Evolutionary conservation across 1,140 invertebrate genomes (phyloP).

Genomic region (Drosophila suzukii): DNA sequence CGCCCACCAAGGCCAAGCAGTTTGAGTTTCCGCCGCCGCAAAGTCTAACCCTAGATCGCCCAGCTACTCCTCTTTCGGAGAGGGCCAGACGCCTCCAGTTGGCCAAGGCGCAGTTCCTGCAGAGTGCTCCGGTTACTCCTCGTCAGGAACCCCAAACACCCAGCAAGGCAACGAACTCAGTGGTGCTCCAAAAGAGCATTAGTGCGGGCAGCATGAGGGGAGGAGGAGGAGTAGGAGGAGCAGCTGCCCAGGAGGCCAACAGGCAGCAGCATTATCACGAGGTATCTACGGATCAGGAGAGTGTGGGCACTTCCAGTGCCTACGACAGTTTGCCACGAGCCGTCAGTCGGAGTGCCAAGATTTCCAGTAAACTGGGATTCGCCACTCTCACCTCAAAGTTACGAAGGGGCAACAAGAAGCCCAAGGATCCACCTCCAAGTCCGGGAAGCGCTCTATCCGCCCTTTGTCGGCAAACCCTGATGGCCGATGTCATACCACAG

Average conservation of each 20-base stretch:
- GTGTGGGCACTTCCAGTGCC: constrained; percentile 59
- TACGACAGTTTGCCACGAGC: constrained; percentile 72
- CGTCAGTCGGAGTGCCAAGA: constrained; percentile 68
- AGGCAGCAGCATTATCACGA: constrained; percentile 21
- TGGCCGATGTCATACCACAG: constrained; percentile 69
- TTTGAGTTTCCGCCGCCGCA: constrained; percentile 70
- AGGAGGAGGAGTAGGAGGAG: constrained; percentile 26
- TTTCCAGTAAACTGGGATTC: constrained; percentile 86
- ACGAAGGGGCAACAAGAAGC: constrained; percentile 75
- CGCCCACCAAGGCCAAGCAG: constrained; percentile 72
- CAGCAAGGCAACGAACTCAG: neutral
- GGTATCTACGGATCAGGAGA: constrained; percentile 73
- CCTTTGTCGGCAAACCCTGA: constrained; percentile 72
- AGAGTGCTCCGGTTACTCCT: constrained; percentile 66
- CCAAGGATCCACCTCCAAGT: constrained; percentile 48
- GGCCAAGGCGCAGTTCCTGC: constrained; percentile 88
- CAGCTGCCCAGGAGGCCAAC: constrained; percentile 22
- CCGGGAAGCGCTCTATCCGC: constrained; percentile 66
- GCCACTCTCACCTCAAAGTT: constrained; percentile 88
- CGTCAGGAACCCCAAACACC: constrained; percentile 54
- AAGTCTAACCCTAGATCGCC: constrained; percentile 36
- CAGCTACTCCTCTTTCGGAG: constrained; percentile 80
- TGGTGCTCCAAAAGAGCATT: constrained; percentile 86
- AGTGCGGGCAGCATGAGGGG: constrained; percentile 89
- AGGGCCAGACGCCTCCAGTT: constrained; percentile 86